Evolutionary conservation across 2,797 vertebrate species (phyloP).

Genomic region (Enteromius argenteus): DNA sequence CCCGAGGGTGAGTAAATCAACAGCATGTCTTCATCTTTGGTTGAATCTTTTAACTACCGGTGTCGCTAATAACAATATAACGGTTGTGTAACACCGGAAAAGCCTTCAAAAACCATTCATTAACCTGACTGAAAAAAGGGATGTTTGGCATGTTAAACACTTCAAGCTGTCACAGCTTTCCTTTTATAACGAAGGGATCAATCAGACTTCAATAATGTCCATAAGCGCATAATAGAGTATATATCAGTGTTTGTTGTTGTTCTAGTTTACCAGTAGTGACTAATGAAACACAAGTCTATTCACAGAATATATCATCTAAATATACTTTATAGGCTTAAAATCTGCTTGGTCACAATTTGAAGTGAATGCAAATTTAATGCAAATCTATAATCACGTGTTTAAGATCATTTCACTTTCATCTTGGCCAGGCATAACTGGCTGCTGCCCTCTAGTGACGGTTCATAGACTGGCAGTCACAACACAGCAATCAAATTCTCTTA

Average conservation of each 20-base stretch:
- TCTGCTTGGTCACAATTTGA: background rate
- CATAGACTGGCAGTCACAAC: background rate
- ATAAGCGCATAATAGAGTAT: background rate
- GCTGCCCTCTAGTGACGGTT: slow-evolving; percentile 52
- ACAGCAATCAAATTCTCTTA: background rate
- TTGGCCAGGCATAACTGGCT: background rate
- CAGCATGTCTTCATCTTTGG: background rate
- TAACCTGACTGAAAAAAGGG: background rate
- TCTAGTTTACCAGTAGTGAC: background rate
- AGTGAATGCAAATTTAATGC: background rate
- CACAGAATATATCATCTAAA: background rate
- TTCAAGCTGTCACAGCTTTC: background rate
- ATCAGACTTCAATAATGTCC: background rate
- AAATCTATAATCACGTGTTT: no score
- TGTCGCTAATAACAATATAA: background rate
- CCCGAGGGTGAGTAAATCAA: background rate
- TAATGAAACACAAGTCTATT: background rate
- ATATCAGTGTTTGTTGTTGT: background rate
- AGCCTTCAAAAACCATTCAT: background rate
- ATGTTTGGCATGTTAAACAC: background rate
- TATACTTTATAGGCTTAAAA: background rate
- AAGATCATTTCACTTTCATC: background rate
- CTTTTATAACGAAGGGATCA: background rate
- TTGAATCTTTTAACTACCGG: background rate
- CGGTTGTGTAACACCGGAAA: no score